Evolutionary conservation across 2,797 vertebrate species (phyloP).

Genomic region (Rhabdophis nuchalis): DNA sequence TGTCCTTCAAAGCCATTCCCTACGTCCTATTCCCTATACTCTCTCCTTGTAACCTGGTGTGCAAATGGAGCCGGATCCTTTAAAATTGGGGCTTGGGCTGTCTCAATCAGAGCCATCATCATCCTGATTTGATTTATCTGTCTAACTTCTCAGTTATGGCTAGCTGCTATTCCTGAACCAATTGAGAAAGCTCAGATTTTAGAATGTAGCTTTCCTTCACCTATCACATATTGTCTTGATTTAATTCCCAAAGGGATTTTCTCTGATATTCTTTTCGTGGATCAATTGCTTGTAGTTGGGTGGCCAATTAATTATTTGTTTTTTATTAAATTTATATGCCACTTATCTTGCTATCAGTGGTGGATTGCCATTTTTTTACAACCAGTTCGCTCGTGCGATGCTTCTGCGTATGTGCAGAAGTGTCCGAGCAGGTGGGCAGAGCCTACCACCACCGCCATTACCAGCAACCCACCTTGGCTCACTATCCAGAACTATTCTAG

Average conservation of each 20-base stretch:
- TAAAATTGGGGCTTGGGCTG: not conserved
- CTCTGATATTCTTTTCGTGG: not conserved
- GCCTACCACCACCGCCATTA: no score
- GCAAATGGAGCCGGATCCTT: not conserved
- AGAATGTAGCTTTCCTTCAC: not conserved
- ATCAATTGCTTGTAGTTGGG: not conserved
- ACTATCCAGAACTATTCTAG: not conserved
- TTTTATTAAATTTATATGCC: not conserved
- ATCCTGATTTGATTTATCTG: not conserved
- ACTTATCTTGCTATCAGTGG: not conserved
- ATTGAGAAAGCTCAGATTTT: not conserved
- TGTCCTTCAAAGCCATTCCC: not conserved
- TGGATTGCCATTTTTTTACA: no score
- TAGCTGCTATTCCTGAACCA: not conserved
- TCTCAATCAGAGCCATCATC: not conserved
- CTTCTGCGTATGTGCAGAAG: no score
- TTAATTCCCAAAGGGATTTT: not conserved
- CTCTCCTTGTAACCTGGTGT: not conserved
- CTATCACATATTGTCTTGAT: not conserved
- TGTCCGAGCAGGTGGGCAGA: no score
- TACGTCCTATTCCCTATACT: not conserved
- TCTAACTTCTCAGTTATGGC: not conserved
- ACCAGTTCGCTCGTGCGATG: no score
- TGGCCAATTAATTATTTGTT: not conserved
- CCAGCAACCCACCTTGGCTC: not conserved